Percentiles rank a stretch among this genome's conserved stretches.
phyloP scores from a whole-genome alignment of 2,797 vertebrate species.

The Hephaestus fuliginosus region DNA sequence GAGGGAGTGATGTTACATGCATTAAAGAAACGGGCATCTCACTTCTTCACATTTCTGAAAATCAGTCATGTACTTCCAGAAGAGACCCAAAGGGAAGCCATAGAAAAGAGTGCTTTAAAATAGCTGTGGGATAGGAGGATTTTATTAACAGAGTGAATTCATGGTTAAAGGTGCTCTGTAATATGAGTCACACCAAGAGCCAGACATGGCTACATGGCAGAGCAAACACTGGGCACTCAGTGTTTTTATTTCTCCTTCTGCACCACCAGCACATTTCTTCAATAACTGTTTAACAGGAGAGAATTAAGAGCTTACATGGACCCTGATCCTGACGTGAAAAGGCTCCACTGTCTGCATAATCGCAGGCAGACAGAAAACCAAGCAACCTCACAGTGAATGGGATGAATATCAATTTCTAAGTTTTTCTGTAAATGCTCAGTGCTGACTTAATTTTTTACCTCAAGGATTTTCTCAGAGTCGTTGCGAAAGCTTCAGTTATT shows the following conservation, averaged over 20 bases:
- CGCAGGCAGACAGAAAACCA: conserved; percentile 69
- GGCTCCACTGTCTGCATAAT: conserved; percentile 75
- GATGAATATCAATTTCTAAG: conserved; percentile 57
- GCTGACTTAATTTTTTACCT: conserved; percentile 11
- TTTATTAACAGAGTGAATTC: conserved; percentile 79
- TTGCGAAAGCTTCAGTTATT: conserved; percentile 5
- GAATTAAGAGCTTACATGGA: conserved; percentile 84
- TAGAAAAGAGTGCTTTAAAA: conserved; percentile 69
- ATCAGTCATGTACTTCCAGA: conserved; percentile 38
- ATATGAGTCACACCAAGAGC: conserved; percentile 66
- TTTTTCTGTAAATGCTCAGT: conserved; percentile 47
- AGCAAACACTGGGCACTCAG: conserved; percentile 73
- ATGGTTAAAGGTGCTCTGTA: conserved; percentile 76
- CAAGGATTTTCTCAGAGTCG: neutral
- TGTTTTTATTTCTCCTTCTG: conserved; percentile 81
- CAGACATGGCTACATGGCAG: conserved; percentile 77
- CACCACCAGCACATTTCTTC: conserved; percentile 82
- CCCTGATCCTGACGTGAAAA: conserved; percentile 79
- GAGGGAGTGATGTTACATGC: conserved; percentile 10
- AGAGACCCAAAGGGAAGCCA: conserved; percentile 45
- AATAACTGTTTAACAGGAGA: conserved; percentile 82
- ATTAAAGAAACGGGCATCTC: conserved; percentile 33
- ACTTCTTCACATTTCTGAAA: conserved; percentile 52
- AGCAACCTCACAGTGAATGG: conserved; percentile 55
- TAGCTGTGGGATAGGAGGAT: conserved; percentile 66